These are phyloP conservation scores for Mobula birostris DNA, from an alignment of 2,113 vertebrate species.

Conservation along the genomic window DNA sequence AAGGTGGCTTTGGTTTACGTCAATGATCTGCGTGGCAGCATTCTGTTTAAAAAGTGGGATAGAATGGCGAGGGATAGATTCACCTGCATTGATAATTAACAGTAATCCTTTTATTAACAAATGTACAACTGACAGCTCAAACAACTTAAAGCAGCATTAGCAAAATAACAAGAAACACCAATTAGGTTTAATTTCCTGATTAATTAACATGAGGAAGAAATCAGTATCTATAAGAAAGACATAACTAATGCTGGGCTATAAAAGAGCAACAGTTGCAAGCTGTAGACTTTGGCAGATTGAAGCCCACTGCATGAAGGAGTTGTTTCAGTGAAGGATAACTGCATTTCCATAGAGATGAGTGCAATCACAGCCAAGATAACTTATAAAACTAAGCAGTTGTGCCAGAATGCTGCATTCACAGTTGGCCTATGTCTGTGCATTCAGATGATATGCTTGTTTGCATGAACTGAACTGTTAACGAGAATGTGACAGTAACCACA, in stretches of 20 bases:
- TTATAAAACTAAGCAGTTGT: conserved; percentile 32
- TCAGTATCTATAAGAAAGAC: neutral
- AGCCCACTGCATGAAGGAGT: conserved; percentile 16
- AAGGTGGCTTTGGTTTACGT: neutral
- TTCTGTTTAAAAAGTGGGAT: neutral
- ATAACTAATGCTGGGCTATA: neutral
- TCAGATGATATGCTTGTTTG: conserved; percentile 29
- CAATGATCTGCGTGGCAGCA: neutral
- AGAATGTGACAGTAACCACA: conserved; percentile 28
- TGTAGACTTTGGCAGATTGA: conserved; percentile 6
- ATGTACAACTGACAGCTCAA: neutral
- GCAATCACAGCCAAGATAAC: neutral
- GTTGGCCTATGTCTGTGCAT: neutral
- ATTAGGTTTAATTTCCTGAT: neutral
- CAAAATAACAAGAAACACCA: neutral
- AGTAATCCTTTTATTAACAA: neutral
- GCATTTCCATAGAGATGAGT: conserved; percentile 24
- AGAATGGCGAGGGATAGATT: neutral
- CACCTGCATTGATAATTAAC: neutral
- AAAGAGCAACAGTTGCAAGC: neutral
- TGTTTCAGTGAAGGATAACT: neutral
- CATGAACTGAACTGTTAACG: neutral
- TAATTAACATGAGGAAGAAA: neutral
- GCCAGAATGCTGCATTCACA: conserved; percentile 21
- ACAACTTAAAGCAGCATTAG: neutral